These are phyloP conservation scores for Temnothorax unifasciatus DNA, from an alignment of 2,888 invertebrate genomes.

Conservation along the genomic window DNA sequence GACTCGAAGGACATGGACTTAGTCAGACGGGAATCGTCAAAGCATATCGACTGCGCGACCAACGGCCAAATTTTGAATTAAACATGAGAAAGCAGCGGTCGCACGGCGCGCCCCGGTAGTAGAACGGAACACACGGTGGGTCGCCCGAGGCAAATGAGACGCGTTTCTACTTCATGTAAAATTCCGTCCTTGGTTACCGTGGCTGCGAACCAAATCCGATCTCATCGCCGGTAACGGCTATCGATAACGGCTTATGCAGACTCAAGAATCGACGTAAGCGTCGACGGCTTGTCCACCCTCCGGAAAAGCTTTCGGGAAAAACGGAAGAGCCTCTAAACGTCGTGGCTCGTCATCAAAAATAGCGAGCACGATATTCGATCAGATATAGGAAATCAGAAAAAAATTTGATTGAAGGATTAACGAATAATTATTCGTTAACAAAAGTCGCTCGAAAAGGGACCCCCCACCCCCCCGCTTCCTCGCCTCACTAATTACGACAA, in stretches of 20 bases:
- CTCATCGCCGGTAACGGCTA: slow-evolving; percentile 23
- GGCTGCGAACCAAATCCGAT: slow-evolving; percentile 7
- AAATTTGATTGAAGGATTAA: neutral
- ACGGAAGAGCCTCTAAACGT: neutral
- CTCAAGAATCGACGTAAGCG: slow-evolving; percentile 30
- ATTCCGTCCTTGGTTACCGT: slow-evolving; percentile 37
- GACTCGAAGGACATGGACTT: slow-evolving; percentile 52
- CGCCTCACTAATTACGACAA: slow-evolving; percentile 65
- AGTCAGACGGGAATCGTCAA: slow-evolving; percentile 46
- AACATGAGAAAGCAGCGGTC: slow-evolving; percentile 63
- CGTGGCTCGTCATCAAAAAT: neutral
- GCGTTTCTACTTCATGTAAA: slow-evolving; percentile 34
- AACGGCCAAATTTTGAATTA: slow-evolving; percentile 67
- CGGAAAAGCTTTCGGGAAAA: neutral
- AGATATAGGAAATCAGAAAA: neutral
- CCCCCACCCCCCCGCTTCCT: slow-evolving; percentile 28
- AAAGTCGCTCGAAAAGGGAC: neutral
- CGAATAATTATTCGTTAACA: slow-evolving; percentile 35
- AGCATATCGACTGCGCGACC: slow-evolving; percentile 53
- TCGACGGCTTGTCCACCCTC: slow-evolving; percentile 1
- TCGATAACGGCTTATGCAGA: slow-evolving; percentile 46
- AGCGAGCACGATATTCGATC: neutral
- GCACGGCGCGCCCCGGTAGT: slow-evolving; percentile 60
- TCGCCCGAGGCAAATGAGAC: slow-evolving; percentile 48
- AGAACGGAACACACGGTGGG: slow-evolving; percentile 39